Evolutionary conservation across 2,888 invertebrate genomes (phyloP), one percentile per base, ranked within the genome.

Genomic region (Parnassius glacialis): DNA sequence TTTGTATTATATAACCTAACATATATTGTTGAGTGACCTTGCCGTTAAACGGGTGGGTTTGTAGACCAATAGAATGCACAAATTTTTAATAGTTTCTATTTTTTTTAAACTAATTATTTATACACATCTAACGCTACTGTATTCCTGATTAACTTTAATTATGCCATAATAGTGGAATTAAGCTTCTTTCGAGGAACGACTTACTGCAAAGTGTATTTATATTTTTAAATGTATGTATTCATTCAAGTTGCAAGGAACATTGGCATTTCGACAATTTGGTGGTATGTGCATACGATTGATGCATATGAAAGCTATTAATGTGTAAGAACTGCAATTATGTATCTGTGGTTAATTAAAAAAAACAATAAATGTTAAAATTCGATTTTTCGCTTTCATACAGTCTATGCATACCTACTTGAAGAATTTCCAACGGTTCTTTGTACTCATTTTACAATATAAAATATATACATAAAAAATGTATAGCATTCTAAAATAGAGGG

Each of bases 151-250:
- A 34, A 34, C 34, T 34, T 34, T 0, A 34, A 7, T 34, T 7
- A 34, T 34, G 34, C 34, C 5, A 34, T 34, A 7, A 34, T 34
- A 34, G 5, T 34, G 7, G 7, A 34, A 34, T 42, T 50, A 2
- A 47, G 52, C 2, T 50, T 54, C 59, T 63, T 63, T 63, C 62
- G 59, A 55, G 59, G 62, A 55, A 59, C 58, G 51, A 58, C 51
- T 62, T 51, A 44, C 50, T 34, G 54, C 51, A 51, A 51, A 50
- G 53, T 48, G 41, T 43, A 52, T 47, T 61, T 50, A 54, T 58
- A 48, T 57, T 20, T 50, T 59, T 47, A 52, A 52, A n/a, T 10
- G 25, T 16, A 13, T 25, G 51, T 34, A 59, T 45, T 59, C 48
- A 42, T 55, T 45, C 34, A 20, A 11, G 25, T 25, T 43, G 25